Evolutionary conservation across 2,113 vertebrate species (phyloP), one percentile per base, ranked within the genome.

Genomic region (Onychostruthus taczanowskii): DNA sequence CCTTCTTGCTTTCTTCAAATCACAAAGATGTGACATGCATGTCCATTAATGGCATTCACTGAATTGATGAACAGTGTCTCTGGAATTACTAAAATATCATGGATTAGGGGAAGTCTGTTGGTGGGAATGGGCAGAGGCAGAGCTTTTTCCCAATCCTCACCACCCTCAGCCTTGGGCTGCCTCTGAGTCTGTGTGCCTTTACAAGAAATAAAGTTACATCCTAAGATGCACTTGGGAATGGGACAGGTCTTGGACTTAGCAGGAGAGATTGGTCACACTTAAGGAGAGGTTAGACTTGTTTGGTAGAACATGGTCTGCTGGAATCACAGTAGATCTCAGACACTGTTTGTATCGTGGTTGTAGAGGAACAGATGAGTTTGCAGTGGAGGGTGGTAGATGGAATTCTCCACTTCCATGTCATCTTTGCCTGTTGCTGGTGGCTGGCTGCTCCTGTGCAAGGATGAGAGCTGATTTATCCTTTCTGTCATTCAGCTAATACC

Each of bases 331-430:
- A 61, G 33, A 84, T 69, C 18, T 58, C 68, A 84, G 55, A 16
- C n/a, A 13, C 11, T 2, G 17, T 59, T 59, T 78, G 23, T 43
- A 20, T 13, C 0, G 0, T 50, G 30, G 33, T 70, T 31, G 21
- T 46, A 70, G 68, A 74, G 53, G 44, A 95, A 15, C 28, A 69
- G 77, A 85, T 73, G 47, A 73, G 22, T 59, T 93, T 4, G 5
- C 28, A 66, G 50, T 7, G 24, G 22, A 85, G 20, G 24, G 27
- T 76, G 26, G 24, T 90, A 77, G 75, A 79, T 21, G 46, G 80
- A 73, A 58, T 58, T 89, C 50, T 73, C 41, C 15, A 8, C 70
- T 80, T 90, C 63, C 7, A 0, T 72, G 41, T 50, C 1, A 11
- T 39, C 75, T 87, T 27, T 88, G 83, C 46, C 75, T 56, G 12